Base-by-base conservation (phyloP, 1,140 invertebrate genomes). In the Rhagoletis pomonella region DNA sequence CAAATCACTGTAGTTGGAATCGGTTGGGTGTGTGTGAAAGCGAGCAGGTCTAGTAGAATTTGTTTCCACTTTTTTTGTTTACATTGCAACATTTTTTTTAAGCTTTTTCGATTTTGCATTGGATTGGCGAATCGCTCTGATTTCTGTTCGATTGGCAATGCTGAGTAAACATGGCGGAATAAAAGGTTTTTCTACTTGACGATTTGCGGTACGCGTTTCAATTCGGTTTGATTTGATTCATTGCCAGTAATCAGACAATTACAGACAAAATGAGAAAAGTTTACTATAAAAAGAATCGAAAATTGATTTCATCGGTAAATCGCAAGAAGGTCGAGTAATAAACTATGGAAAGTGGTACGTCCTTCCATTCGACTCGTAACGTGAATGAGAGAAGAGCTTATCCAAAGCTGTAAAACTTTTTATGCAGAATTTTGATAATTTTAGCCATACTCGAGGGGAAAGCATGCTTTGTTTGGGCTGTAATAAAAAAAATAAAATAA, bases 171-270 rank as follows among this genome's bases (percentile, higher is more conserved):
- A 91, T 88, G 89, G 91, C 88, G 91, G 91, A 90, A 91, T 91
- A 91, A 91, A 91, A 91, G 91, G 91, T 91, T 91, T 91, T 91
- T 91, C 91, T 91, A 91, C 91, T 91, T 91, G 91, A 89, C 88
- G 89, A 90, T 89, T 89, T 89, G 29, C 85, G n/a, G n/a, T n/a
- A n/a, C n/a, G n/a, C n/a, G n/a, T n/a, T n/a, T n/a, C n/a, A n/a
- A n/a, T n/a, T n/a, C n/a, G 39, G 17, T 60, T 85, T 85, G 58
- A 84, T 85, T 85, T 85, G 55, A 85, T 85, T 85, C 59, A 81
- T 55, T 81, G 47, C 73, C 73, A 81, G 17, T 81, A 81, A 81
- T 81, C 47, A 81, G 73, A 81, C 44, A 58, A 55, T 81, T 81
- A 55, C n/a, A 58, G 47, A 81, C n/a, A n/a, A 81, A 81, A 81